Base-by-base conservation (phyloP, 2,888 invertebrate genomes). In the Dendrolimus houi region DNA sequence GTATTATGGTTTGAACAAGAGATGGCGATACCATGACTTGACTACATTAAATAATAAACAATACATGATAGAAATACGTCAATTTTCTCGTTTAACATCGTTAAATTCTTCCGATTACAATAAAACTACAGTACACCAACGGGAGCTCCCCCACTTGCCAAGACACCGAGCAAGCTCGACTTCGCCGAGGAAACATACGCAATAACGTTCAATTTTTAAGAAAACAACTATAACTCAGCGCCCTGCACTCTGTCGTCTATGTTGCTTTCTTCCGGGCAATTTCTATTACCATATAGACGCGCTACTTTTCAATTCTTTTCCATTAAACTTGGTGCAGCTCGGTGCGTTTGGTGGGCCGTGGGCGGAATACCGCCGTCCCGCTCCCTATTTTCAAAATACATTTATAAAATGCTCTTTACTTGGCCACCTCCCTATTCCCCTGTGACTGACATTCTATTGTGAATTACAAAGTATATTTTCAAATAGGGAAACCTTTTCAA, bases 231-330 rank as follows among this genome's bases (percentile, higher is more conserved):
- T 88, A 89, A 87, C 83, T 89, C 84, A 87, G 82, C 85, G 85
- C 83, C 74, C 71, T 85, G 85, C 82, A 85, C 87, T 85, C 80
- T 77, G 85, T 83, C 85, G 84, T 83, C 83, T 85, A 79, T 85
- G 82, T 84, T 88, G 82, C 83, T 87, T 88, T 88, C 89, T 89
- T 87, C 87, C 88, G 81, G 87, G 84, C 88, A 87, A 89, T 89
- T 88, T 90, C 85, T 88, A 90, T 90, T 90, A 89, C 88, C 90
- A 90, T 90, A 90, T 89, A 90, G 90, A 90, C 85, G 82, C 83
- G 88, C 87, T 87, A 87, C 87, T 90, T 89, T 89, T 90, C 89
- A 89, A 89, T 89, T 89, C 90, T 89, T 89, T 89, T 89, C 89
- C 88, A 90, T 89, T 90, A 89, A 89, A 90, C 82, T 90, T 86